These are phyloP conservation scores for Catalaphyllia jardinei DNA, from an alignment of 64 coral and sea anemone genomes.

Conservation along the genomic window DNA sequence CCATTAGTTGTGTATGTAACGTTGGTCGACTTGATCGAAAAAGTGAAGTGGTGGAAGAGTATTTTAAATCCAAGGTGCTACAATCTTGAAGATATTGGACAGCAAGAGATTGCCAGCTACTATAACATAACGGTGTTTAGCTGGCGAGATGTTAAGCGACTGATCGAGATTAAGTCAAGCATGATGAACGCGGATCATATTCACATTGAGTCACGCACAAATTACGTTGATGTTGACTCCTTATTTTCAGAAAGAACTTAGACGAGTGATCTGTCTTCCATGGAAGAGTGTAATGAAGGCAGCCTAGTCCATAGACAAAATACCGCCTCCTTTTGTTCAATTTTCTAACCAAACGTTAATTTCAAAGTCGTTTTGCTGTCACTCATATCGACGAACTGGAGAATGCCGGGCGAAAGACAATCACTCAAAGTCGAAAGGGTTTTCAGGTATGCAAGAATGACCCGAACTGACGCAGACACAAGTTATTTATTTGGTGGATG, in stretches of 20 bases:
- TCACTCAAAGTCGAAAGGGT: slow-evolving; percentile 41
- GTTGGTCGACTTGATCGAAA: slow-evolving; percentile 59
- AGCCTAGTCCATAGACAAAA: background rate
- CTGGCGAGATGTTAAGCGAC: slow-evolving; percentile 64
- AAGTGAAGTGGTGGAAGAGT: slow-evolving; percentile 24
- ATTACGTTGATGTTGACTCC: slow-evolving; percentile 54
- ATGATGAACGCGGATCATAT: slow-evolving; percentile 61
- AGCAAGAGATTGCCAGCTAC: slow-evolving; percentile 57
- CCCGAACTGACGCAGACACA: slow-evolving; percentile 14
- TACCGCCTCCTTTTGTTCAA: background rate
- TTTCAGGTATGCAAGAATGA: slow-evolving; percentile 20
- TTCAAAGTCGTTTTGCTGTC: slow-evolving; percentile 41
- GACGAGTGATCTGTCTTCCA: slow-evolving; percentile 4
- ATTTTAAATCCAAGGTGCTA: slow-evolving; percentile 58
- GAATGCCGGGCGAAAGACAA: slow-evolving; percentile 10
- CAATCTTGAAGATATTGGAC: slow-evolving; percentile 78
- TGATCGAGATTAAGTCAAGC: slow-evolving; percentile 6
- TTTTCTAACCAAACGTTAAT: background rate
- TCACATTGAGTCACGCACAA: slow-evolving; percentile 64
- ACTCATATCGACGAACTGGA: slow-evolving; percentile 34
- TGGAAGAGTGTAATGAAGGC: background rate
- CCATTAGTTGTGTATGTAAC: slow-evolving; percentile 64
- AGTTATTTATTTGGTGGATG: slow-evolving; percentile 59
- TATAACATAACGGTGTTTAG: slow-evolving; percentile 70
- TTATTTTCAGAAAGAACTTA: slow-evolving; percentile 54